Conservation (phyloP, 2,888 invertebrate species). For the Napeogenes inachia region DNA sequence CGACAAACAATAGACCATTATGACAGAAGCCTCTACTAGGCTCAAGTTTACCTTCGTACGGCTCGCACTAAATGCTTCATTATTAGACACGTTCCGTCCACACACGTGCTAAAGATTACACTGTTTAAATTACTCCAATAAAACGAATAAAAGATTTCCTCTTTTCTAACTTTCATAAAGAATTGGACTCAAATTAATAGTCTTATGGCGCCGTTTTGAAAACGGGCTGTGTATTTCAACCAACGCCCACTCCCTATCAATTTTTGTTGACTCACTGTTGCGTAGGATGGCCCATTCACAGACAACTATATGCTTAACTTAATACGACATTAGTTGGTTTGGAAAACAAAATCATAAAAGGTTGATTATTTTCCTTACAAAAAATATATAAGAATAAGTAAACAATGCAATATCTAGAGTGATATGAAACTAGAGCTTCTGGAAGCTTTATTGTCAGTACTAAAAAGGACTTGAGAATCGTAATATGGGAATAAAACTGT, state of each 20-base stretch:
- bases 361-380: background rate
- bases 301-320: slow-evolving; percentile 12
- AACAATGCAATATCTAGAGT: slow-evolving; percentile 20
- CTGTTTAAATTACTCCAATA: background rate
- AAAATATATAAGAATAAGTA: slow-evolving; percentile 14
- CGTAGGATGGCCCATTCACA: slow-evolving; percentile 15
- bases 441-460: slow-evolving; percentile 23
- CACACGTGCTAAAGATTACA: slow-evolving; percentile 15
- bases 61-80: slow-evolving; percentile 8
- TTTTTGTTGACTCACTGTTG: slow-evolving; percentile 23
- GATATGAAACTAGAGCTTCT: slow-evolving; percentile 25
- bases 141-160: background rate
- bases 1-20: slow-evolving; percentile 14
- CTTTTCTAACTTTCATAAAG: slow-evolving; percentile 1
- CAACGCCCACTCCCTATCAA: slow-evolving; percentile 22
- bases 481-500: slow-evolving; percentile 21
- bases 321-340: slow-evolving; percentile 17
- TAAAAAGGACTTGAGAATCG: slow-evolving; percentile 25
- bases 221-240: slow-evolving; percentile 23
- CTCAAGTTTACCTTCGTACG: slow-evolving; percentile 8
- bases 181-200: slow-evolving; percentile 10
- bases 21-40: slow-evolving; percentile 1
- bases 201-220: slow-evolving; percentile 22
- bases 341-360: slow-evolving; percentile 4
- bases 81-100: slow-evolving; percentile 2